phyloP scores from a whole-genome alignment of 2,113 vertebrate species.

The Petrocephalus microphthalmus region DNA sequence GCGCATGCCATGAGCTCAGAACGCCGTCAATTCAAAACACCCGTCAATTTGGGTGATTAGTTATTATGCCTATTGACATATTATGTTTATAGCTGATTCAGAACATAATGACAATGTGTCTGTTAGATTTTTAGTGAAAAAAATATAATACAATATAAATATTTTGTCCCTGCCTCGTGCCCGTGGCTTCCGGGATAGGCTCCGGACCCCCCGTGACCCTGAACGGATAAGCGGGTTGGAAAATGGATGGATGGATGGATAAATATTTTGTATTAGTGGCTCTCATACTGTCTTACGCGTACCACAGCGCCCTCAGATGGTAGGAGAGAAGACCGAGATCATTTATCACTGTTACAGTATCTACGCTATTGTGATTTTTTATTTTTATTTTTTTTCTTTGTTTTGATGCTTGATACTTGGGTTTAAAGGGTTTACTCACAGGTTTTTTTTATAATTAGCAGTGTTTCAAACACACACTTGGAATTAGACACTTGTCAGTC shows the following conservation, averaged over 20 bases:
- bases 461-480: background rate
- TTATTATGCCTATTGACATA: background rate
- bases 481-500: slow-evolving; percentile 13
- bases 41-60: background rate
- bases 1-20: background rate
- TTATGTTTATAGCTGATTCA: too few relatives aligned
- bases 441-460: background rate
- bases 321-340: background rate
- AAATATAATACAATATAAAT: background rate
- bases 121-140: background rate
- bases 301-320: background rate
- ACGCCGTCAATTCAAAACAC: background rate
- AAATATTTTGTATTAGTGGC: background rate
- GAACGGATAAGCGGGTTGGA: too few relatives aligned
- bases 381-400: background rate
- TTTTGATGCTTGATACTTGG: background rate
- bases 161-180: too few relatives aligned
- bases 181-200: too few relatives aligned
- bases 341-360: background rate
- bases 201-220: too few relatives aligned
- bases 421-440: background rate
- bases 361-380: background rate
- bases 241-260: too few relatives aligned
- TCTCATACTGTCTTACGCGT: background rate
- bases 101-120: background rate